Percentiles rank a stretch among this genome's conserved stretches.
Conservation (phyloP, 92 coral and sea anemone species). For the Paragorgia papillata region DNA sequence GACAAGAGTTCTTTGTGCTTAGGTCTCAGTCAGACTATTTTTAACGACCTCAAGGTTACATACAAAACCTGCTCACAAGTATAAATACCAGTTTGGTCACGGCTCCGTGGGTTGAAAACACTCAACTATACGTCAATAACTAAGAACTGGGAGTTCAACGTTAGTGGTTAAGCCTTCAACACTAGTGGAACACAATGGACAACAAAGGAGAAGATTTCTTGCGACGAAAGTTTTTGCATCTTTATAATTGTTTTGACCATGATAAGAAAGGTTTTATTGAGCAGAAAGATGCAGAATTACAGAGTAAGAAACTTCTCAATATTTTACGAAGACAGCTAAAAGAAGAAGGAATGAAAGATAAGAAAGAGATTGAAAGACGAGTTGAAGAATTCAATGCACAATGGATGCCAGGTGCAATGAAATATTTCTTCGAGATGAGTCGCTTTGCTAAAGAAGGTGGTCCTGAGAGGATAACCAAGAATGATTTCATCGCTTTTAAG, state of each 20-base stretch:
- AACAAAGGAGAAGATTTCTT: conserved; percentile 6
- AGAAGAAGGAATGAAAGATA: conserved; percentile 1
- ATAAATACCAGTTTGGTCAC: no score
- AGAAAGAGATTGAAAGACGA: conserved; percentile 21
- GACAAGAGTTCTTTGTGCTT: no score
- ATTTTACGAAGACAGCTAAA: conserved; percentile 6
- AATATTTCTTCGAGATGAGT: conserved; percentile 23
- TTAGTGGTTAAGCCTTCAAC: background rate
- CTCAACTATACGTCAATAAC: background rate
- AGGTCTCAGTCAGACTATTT: no score
- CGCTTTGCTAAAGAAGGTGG: conserved; percentile 15
- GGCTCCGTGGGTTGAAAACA: no score
- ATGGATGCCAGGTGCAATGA: conserved; percentile 39
- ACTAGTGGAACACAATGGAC: background rate
- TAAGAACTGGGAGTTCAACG: background rate
- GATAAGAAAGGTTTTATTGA: conserved; percentile 9
- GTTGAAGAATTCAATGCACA: conserved; percentile 19
- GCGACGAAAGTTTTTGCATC: conserved; percentile 25
- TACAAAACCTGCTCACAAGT: no score
- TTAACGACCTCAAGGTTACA: no score
- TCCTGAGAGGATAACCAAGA: background rate
- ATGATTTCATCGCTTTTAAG: conserved; percentile 29
- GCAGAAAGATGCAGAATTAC: conserved; percentile 21
- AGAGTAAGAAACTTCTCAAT: background rate
- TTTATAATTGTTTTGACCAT: conserved; percentile 22